phyloP scores from a whole-genome alignment of 1,140 invertebrate genomes.

The Paraescarpia echinospica region DNA sequence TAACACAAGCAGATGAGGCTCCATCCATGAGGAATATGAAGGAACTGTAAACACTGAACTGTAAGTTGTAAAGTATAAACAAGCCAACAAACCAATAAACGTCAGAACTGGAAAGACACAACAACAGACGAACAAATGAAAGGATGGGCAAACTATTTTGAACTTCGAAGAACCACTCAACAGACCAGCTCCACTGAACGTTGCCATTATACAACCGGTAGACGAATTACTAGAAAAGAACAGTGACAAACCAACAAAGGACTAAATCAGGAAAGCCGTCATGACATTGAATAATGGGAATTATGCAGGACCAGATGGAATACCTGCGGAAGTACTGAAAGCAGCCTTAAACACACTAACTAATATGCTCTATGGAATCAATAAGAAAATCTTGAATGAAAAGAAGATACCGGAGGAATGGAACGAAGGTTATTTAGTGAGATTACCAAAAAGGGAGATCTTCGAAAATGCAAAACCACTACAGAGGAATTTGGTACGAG shows the following conservation, averaged over 20 bases:
- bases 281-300: not conserved
- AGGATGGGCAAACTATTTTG: not conserved
- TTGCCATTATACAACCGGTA: not conserved
- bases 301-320: too few species aligned
- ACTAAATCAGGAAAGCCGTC: not conserved
- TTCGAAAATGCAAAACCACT: not conserved
- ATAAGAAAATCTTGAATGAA: not conserved
- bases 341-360: not conserved
- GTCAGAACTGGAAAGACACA: not conserved
- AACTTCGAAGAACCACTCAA: not conserved
- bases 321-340: not conserved
- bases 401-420: too few species aligned
- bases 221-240: not conserved
- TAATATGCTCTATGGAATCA: not conserved
- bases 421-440: not conserved
- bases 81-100: not conserved
- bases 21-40: not conserved
- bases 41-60: not conserved
- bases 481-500: not conserved
- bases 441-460: not conserved
- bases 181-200: not conserved
- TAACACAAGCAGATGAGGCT: not conserved
- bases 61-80: not conserved
- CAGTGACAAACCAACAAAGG: not conserved
- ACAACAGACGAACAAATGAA: not conserved